These are phyloP conservation scores for Apostichopus leukothele DNA, from an alignment of 53 echinoderm and acorn worm species.

Conservation along the genomic window DNA sequence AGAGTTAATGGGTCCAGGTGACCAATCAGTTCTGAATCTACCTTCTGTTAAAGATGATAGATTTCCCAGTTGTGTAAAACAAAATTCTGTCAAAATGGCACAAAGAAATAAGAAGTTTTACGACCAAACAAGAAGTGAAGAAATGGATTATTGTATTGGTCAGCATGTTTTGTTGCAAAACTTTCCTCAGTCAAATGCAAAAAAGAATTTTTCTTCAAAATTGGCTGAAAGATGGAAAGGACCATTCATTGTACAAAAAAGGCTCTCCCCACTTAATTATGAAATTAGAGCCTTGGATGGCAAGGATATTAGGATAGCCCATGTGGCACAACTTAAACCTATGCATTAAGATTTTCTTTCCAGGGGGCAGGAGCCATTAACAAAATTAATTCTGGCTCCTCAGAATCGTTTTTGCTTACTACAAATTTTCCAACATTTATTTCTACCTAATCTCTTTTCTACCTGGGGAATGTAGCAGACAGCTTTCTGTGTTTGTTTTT, in stretches of 20 bases:
- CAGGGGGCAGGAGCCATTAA: no score
- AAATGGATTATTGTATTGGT: conserved; percentile 31
- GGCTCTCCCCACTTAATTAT: not conserved
- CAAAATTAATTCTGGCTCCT: no score
- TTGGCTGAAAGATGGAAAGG: conserved; percentile 55
- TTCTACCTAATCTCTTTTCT: no score
- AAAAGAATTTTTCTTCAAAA: conserved; percentile 51
- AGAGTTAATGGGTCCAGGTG: not conserved
- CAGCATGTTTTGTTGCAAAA: conserved; percentile 49
- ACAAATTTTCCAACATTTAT: no score
- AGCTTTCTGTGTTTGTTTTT: no score
- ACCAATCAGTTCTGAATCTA: conserved; percentile 8
- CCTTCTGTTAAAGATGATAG: conserved; percentile 20
- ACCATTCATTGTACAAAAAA: conserved; percentile 14
- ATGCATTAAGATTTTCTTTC: no score
- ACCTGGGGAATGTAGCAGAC: no score
- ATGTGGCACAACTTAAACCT: no score
- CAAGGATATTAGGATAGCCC: no score
- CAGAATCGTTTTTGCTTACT: no score
- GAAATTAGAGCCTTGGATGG: no score
- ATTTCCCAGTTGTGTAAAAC: not conserved
- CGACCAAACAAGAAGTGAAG: not conserved
- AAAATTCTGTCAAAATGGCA: not conserved
- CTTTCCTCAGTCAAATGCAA: conserved; percentile 49
- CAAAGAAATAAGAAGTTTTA: no score